These are phyloP conservation scores for Rhinolophus sinicus DNA, from an alignment of 2,113 vertebrate species.

Conservation along the genomic window DNA sequence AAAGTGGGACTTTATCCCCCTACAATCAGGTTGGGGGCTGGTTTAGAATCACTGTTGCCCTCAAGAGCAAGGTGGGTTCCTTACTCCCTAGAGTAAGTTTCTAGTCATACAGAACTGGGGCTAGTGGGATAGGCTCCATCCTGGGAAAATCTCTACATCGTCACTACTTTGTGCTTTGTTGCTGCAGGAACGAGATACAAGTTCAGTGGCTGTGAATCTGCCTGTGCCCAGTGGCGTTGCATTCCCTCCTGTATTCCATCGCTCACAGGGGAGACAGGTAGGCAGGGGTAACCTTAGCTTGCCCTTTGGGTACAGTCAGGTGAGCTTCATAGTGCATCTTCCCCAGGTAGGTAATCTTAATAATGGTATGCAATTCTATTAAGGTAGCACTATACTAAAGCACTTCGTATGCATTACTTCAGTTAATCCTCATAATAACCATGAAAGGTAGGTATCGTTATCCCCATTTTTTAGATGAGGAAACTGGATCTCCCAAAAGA, in stretches of 20 bases:
- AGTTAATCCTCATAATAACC: not conserved
- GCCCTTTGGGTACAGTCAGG: not conserved
- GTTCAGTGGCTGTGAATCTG: constrained; percentile 87
- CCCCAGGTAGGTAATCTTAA: not conserved
- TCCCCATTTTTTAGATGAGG: not conserved
- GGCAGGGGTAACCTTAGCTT: not conserved
- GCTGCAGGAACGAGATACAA: constrained; percentile 93
- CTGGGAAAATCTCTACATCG: not conserved
- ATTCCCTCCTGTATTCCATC: constrained; percentile 93
- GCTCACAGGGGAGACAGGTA: constrained; percentile 91
- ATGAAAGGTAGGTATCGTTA: not conserved
- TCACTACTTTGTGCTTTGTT: constrained; percentile 44
- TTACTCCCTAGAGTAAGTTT: not conserved
- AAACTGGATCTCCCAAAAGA: not conserved
- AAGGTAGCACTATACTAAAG: not conserved
- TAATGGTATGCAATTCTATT: not conserved
- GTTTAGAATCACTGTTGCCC: not conserved
- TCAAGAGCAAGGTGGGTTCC: not conserved
- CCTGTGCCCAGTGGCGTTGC: constrained; percentile 90
- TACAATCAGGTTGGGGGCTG: not conserved
- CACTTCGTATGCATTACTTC: not conserved
- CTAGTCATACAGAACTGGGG: not conserved
- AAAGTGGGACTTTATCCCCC: not conserved
- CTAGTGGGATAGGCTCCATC: not conserved
- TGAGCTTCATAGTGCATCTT: not conserved